Conservation (phyloP, 2,797 vertebrate genomes). For the Neoniphon sammara region DNA sequence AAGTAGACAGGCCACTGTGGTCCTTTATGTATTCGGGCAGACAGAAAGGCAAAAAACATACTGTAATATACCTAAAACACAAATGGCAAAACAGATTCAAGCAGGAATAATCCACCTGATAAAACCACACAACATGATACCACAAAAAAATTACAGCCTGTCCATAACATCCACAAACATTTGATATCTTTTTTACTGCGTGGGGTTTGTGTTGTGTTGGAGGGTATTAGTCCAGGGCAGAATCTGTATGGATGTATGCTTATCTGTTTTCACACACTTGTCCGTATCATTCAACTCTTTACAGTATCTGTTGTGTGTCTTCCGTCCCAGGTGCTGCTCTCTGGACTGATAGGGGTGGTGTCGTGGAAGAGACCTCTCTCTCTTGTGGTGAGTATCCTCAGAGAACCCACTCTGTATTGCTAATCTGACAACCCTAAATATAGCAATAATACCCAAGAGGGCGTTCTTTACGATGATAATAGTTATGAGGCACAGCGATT, state of each 20-base stretch:
- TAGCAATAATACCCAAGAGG: constrained; percentile 35
- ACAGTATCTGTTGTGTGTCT: constrained; percentile 33
- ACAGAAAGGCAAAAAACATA: no score
- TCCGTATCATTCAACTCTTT: constrained; percentile 23
- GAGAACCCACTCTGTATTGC: constrained; percentile 31
- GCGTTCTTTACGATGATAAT: constrained; percentile 19
- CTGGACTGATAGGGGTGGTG: constrained; percentile 96
- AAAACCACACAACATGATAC: no score
- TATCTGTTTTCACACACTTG: neutral
- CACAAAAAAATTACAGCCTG: no score
- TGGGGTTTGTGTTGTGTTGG: neutral
- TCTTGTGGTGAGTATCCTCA: constrained; percentile 91
- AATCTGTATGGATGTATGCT: neutral
- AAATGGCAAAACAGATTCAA: no score
- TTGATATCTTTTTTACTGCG: neutral
- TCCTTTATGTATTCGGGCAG: no score
- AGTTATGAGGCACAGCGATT: neutral
- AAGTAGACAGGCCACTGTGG: no score
- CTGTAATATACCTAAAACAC: no score
- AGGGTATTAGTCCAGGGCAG: neutral
- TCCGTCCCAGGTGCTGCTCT: constrained; percentile 91
- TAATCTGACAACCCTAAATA: constrained; percentile 34
- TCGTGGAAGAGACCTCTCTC: constrained; percentile 99
- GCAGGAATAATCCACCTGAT: no score
- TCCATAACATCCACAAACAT: neutral